Evolutionary conservation across 2,113 vertebrate genomes (phyloP), one percentile per base, ranked within the genome.

Genomic region (Uropsilus gracilis): DNA sequence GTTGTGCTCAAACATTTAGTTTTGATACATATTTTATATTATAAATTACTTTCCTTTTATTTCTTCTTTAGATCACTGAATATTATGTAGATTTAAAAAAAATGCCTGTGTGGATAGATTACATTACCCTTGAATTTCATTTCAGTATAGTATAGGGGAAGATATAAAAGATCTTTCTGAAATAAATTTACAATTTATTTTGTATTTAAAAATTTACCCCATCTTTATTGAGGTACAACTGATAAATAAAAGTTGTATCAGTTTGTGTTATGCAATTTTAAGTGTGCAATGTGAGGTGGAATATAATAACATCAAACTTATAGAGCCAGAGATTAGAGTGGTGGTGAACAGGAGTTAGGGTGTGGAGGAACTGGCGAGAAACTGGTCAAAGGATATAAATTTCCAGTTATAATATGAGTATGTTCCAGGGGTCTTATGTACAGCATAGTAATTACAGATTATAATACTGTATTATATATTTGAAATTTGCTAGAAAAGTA

Each of bases 51-150:
- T 82, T 71, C n/a, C 8, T 68, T 78, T 87, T 68, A 32, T 89
- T 82, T 63, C 6, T 63, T 28, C 32, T 92, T 92, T 89, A 92
- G 46, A 90, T 94, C 34, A 61, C 8, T 69, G 34, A 24, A 63
- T 71, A 55, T 48, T 88, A 84, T 39, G 34, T 59, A 71, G 42
- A 83, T 86, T 46, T 85, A 89, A 12, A 24, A 76, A 55, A 76
- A 28, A 37, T 86, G 66, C 68, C 32, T 76, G 32, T 76, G 61
- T 85, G 57, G 28, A 37, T 30, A 86, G 20, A 78, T 44, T 91
- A 93, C 63, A 50, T 90, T 80, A 84, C 14, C 18, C n/a, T 92
- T 59, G 42, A 85, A 87, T 90, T 95, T 92, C 24, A 92, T 50
- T 64, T 86, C 18, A 73, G 44, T 81, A 75, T 24, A 91, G 24